phyloP scores from a whole-genome alignment of 2,797 vertebrate species.

The Fundulus diaphanus region DNA sequence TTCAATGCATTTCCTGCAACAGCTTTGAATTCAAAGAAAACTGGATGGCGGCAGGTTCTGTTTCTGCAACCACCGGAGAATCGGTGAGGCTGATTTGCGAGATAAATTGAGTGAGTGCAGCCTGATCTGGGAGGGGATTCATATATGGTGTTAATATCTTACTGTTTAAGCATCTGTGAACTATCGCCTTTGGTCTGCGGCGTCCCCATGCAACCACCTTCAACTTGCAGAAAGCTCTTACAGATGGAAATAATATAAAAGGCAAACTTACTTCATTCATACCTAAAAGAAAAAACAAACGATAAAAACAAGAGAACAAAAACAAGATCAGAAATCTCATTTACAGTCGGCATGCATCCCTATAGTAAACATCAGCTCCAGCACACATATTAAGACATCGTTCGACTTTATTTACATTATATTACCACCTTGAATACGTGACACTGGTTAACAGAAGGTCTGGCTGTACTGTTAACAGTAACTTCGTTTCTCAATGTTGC shows the following conservation, averaged over 20 bases:
- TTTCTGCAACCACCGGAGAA: slow-evolving; percentile 11
- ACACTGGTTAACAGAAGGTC: slow-evolving; percentile 31
- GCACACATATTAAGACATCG: slow-evolving; percentile 50
- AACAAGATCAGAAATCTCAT: slow-evolving; percentile 67
- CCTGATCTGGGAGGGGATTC: slow-evolving; percentile 9
- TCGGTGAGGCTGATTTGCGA: slow-evolving; percentile 14
- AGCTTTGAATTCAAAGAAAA: slow-evolving; percentile 5
- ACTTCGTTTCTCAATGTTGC: slow-evolving; percentile 27
- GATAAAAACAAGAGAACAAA: slow-evolving; percentile 69
- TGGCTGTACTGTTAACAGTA: slow-evolving; percentile 22
- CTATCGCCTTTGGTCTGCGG: slow-evolving; percentile 61
- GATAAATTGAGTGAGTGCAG: slow-evolving; percentile 16
- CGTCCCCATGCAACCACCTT: slow-evolving; percentile 75
- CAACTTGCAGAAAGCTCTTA: slow-evolving; percentile 55
- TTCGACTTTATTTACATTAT: slow-evolving; percentile 76
- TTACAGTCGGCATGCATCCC: slow-evolving; percentile 37
- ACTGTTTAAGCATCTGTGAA: slow-evolving; percentile 58
- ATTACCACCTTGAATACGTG: slow-evolving; percentile 59
- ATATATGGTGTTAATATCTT: background rate
- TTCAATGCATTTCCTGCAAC: background rate
- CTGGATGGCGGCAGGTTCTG: slow-evolving; percentile 39
- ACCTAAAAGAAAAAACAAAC: slow-evolving; percentile 77
- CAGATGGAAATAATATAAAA: slow-evolving; percentile 65
- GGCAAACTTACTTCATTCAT: slow-evolving; percentile 85
- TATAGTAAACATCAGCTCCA: slow-evolving; percentile 50